phyloP scores from a whole-genome alignment of 2,888 invertebrate species.

The Ischnura elegans region DNA sequence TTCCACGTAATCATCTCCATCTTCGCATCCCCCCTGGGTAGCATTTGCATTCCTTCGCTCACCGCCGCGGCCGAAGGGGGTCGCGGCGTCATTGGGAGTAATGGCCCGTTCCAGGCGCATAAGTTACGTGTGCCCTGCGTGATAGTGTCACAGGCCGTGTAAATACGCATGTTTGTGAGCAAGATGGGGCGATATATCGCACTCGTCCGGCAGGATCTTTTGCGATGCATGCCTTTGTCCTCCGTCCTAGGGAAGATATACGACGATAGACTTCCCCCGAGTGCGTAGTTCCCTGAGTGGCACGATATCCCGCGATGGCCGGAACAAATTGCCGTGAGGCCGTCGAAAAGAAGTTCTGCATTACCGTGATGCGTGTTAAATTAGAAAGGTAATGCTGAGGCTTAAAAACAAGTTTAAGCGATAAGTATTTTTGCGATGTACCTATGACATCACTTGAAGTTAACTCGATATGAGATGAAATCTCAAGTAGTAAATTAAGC shows the following conservation, averaged over 20 bases:
- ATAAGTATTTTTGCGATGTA: too few species aligned
- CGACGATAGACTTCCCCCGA: neutral
- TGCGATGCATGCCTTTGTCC: neutral
- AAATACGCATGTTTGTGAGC: constrained; percentile 16
- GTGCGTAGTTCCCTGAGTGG: neutral
- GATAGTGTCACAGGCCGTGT: neutral
- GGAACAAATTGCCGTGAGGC: too few species aligned
- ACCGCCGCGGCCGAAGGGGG: neutral
- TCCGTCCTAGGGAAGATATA: neutral
- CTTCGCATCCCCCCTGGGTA: neutral
- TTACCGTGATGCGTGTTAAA: too few species aligned
- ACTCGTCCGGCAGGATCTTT: neutral
- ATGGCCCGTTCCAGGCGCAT: neutral
- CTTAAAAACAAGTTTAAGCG: too few species aligned
- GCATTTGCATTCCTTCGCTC: neutral
- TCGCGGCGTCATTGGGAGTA: neutral
- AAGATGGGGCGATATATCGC: neutral
- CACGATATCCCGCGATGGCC: neutral
- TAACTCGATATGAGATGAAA: neutral
- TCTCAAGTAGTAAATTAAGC: too few species aligned
- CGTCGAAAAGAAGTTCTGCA: too few species aligned
- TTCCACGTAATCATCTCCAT: neutral
- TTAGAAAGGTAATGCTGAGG: too few species aligned
- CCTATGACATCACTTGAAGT: too few species aligned
- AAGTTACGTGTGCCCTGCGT: neutral